A percentile compares a stretch with the other conserved stretches of the same genome.
Conservation (phyloP, 2,113 vertebrate genomes). For the Cyrtonyx montezumae region DNA sequence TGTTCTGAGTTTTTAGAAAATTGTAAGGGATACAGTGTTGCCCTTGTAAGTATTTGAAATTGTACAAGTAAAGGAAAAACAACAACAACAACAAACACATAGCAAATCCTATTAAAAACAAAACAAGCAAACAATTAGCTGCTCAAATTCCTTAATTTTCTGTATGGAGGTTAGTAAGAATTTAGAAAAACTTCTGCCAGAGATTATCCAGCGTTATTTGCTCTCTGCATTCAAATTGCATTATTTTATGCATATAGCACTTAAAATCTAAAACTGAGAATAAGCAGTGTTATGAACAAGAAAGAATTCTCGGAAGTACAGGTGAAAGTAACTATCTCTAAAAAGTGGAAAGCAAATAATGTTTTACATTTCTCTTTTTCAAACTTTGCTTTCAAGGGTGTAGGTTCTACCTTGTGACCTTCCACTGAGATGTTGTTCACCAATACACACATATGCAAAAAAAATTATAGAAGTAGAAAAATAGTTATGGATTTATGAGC, state of each 20-base stretch:
- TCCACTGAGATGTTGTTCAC: background rate
- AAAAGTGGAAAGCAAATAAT: background rate
- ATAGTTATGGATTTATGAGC: background rate
- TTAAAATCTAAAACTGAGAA: background rate
- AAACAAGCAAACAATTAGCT: background rate
- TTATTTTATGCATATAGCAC: background rate
- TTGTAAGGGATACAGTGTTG: background rate
- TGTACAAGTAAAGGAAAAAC: background rate
- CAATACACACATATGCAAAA: background rate
- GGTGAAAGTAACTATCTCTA: background rate
- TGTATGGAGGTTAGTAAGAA: background rate
- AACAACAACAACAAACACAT: no score
- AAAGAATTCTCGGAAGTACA: background rate
- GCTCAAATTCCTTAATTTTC: background rate
- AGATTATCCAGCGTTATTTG: background rate
- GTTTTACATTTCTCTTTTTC: background rate
- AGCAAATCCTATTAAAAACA: background rate
- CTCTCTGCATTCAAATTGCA: background rate
- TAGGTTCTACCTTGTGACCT: background rate
- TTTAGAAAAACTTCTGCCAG: background rate
- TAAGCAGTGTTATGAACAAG: background rate
- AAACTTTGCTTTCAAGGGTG: background rate
- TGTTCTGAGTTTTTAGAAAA: background rate
- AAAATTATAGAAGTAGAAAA: background rate
- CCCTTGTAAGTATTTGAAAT: background rate